Evolutionary conservation across 2,797 vertebrate species (phyloP), one percentile per base, ranked within the genome.

Genomic region (Fundulus diaphanus): DNA sequence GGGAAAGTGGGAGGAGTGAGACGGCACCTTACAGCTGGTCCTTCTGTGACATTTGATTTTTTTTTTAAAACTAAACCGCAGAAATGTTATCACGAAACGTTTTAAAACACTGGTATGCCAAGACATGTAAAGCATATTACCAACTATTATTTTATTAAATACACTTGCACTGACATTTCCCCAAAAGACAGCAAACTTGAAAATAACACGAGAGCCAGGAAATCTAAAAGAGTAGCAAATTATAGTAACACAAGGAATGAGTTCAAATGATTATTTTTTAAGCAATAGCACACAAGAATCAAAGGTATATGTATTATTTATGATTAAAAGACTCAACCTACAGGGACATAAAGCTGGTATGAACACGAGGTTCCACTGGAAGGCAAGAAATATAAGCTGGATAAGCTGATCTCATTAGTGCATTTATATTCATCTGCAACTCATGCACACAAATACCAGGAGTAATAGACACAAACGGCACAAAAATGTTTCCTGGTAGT

Each of bases 401-500:
- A 40, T 49, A 35, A 44, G 20, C 27, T 68, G 0, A 61, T 31
- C 59, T 56, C 66, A 51, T 66, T 66, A 66, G 35, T 16, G 11
- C 13, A 42, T 27, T 42, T 42, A 40, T 42, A 66, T 42, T 66
- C 8, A 66, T 66, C 63, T 16, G 15, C 24, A 42, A 66, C 12
- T 66, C 37, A 27, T 42, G 42, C 22, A 16, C 37, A 66, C 37
- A 37, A 63, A 65, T 24, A 40, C 57, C 52, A 63, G 22, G 33
- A 42, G 27, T 18, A 65, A 56, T n/a, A 59, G 7, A 46, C 33
- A 68, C 68, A 78, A 70, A 73, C 79, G 65, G 51, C 29, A 57
- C 52, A 37, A 65, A 76, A 35, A 69, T 68, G 35, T 72, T 79
- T 81, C 74, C 68, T 75, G 63, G 57, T 73, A 79, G 76, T 74